phyloP scores from a whole-genome alignment of 1,140 invertebrate species.

The Drosophila dunni region DNA sequence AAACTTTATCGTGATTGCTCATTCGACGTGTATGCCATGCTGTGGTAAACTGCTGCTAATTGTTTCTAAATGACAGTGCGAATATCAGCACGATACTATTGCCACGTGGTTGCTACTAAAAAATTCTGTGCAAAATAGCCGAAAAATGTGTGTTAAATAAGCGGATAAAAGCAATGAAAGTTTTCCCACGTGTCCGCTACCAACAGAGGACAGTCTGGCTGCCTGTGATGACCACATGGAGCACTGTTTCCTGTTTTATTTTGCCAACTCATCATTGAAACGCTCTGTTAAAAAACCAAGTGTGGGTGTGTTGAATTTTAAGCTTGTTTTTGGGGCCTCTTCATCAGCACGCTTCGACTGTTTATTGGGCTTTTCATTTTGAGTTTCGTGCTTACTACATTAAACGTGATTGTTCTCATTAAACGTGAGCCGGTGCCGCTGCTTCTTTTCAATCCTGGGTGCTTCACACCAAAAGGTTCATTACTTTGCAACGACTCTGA shows the following conservation, averaged over 20 bases:
- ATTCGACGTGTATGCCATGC: conserved; percentile 52
- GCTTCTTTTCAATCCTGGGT: conserved; percentile 42
- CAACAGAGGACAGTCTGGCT: conserved; percentile 17
- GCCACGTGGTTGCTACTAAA: conserved; percentile 37
- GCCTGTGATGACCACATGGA: conserved; percentile 37
- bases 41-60: conserved; percentile 54
- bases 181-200: conserved; percentile 70
- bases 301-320: conserved; percentile 29
- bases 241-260: conserved; percentile 63
- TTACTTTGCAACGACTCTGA: conserved; percentile 37
- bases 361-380: conserved; percentile 33
- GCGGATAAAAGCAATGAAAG: conserved; percentile 78
- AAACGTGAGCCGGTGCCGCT: conserved; percentile 33
- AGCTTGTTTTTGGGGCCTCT: conserved; percentile 34
- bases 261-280: conserved; percentile 68
- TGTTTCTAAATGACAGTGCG: conserved; percentile 72
- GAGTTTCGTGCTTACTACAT: conserved; percentile 28
- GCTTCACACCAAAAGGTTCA: conserved; percentile 39
- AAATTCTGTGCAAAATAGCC: conserved; percentile 65
- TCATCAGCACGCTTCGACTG: conserved; percentile 51
- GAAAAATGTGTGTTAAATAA: conserved; percentile 80
- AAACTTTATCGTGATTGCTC: conserved; percentile 34
- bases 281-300: background rate
- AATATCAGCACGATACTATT: conserved; percentile 54
- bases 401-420: conserved; percentile 11